Evolutionary conservation across 2,888 invertebrate genomes (phyloP).

Genomic region (Ectemnius cavifrons): DNA sequence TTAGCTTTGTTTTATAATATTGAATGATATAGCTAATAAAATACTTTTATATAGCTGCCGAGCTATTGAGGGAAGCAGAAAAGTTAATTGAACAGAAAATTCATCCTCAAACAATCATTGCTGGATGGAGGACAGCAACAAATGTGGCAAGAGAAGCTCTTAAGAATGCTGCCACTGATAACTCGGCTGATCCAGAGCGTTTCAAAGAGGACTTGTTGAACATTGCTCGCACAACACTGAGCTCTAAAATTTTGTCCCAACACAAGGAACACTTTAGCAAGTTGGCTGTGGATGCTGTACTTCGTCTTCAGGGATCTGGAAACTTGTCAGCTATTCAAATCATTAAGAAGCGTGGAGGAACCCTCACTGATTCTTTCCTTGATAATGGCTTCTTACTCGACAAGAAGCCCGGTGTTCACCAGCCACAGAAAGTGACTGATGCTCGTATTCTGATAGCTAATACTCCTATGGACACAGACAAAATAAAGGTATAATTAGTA

Average conservation of each 20-base stretch:
- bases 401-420: slow-evolving; percentile 98
- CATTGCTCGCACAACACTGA: slow-evolving; percentile 97
- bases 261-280: slow-evolving; percentile 98
- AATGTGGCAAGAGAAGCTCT: slow-evolving; percentile 92
- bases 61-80: slow-evolving; percentile 96
- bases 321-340: slow-evolving; percentile 98
- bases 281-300: slow-evolving; percentile 96
- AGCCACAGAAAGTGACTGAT: slow-evolving; percentile 96
- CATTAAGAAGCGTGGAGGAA: slow-evolving; percentile 97
- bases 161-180: slow-evolving; percentile 87
- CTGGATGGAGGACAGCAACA: slow-evolving; percentile 95
- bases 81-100: slow-evolving; percentile 94
- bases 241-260: slow-evolving; percentile 98
- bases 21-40: slow-evolving; percentile 2
- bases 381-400: slow-evolving; percentile 97
- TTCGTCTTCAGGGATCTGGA: slow-evolving; percentile 96
- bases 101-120: slow-evolving; percentile 98
- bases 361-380: slow-evolving; percentile 95
- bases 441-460: slow-evolving; percentile 98
- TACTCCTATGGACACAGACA: slow-evolving; percentile 99
- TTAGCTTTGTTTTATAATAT: background rate
- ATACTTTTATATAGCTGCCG: slow-evolving; percentile 84
- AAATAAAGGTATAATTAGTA: slow-evolving; percentile 86
- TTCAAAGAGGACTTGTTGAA: slow-evolving; percentile 95
- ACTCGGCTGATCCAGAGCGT: slow-evolving; percentile 87